These are phyloP conservation scores for Columba janthina DNA, from an alignment of 2,113 vertebrate genomes.

Conservation along the genomic window DNA sequence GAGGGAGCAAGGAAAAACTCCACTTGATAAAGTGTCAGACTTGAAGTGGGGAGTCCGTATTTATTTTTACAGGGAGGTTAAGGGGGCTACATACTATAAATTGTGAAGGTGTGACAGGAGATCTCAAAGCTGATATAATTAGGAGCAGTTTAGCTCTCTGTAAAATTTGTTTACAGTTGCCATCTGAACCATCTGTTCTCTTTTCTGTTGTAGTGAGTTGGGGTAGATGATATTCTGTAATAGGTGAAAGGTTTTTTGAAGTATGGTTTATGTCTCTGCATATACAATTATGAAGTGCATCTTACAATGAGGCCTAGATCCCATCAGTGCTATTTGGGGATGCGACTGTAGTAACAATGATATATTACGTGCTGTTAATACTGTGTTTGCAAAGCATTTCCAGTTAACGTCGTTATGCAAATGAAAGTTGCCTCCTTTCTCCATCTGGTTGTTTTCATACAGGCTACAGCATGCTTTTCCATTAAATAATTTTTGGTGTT, in stretches of 20 bases:
- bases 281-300: conserved; percentile 11
- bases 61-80: background rate
- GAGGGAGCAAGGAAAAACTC: background rate
- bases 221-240: background rate
- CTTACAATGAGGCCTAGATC: background rate
- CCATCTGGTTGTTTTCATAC: conserved; percentile 24
- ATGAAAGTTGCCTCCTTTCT: conserved; percentile 7
- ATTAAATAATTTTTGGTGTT: background rate
- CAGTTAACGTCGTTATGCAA: background rate
- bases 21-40: background rate
- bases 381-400: conserved; percentile 42
- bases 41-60: background rate
- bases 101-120: background rate
- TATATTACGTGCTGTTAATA: background rate
- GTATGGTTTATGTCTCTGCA: background rate
- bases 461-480: background rate
- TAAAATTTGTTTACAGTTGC: conserved; percentile 35
- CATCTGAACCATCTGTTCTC: conserved; percentile 48
- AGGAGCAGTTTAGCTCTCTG: conserved; percentile 26
- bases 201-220: background rate
- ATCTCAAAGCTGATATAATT: conserved; percentile 6
- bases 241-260: conserved; percentile 20
- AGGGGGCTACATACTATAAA: background rate
- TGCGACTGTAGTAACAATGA: background rate
- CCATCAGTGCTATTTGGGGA: background rate